Evolutionary conservation across 2,888 invertebrate species (phyloP), one percentile per base, ranked within the genome.

Genomic region (Anthrax anthrax): DNA sequence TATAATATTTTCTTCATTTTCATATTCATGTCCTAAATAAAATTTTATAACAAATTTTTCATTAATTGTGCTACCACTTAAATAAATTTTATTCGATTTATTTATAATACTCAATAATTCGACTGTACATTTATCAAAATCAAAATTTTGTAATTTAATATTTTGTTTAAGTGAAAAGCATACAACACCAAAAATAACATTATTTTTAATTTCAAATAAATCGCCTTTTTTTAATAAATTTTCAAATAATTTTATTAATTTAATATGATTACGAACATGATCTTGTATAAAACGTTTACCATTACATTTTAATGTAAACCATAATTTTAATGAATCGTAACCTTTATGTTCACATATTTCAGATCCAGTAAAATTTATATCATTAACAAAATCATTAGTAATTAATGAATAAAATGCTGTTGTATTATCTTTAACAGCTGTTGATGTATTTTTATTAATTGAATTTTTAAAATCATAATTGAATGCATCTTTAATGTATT

Each of bases 81-180:
- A 13, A 17, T 40, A 34, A 8, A 45, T 45, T 40, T 40, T 39
- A 14, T 18, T 34, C 18, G 34, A 16, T 8, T 36, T 19, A 45
- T 39, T 45, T 19, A 39, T 36, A 9, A 34, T 34, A 2, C 10
- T 4, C n/a, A 45, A 13, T 14, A 45, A 32, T 34, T 40, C 36
- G n/a, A 14, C 16, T 14, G 44, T 45, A 14, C 39, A n/a, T 16
- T 40, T 19, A 1, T 40, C 23, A 14, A 18, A 13, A 14, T 18
- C n/a, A 4, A 23, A 6, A 23, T 23, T 23, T 23, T 12, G n/a
- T 12, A 8, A 13, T 17, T n/a, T n/a, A 5, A 29, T 14, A 17
- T 29, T 80, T n/a, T n/a, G n/a, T 70, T 81, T 83, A 18, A 90
- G 63, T 60, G 86, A 73, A 62, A 94, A 92, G 61, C 90, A 90